Percentiles rank a stretch among this genome's conserved stretches.
phyloP scores from a whole-genome alignment of 2,797 vertebrate species.

The Gambelia wislizenii region DNA sequence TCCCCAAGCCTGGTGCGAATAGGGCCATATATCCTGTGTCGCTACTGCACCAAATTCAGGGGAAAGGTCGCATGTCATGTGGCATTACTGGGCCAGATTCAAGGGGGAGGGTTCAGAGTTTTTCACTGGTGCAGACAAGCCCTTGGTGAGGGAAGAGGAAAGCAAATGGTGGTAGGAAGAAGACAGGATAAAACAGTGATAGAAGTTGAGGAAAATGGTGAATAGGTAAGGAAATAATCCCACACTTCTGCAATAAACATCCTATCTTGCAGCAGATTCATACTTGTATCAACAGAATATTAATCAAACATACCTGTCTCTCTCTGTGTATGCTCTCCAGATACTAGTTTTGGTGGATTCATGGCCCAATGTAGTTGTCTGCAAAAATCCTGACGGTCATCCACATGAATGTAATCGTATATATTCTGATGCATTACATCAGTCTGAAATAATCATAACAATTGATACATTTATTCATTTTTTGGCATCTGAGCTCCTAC shows the following conservation, averaged over 20 bases:
- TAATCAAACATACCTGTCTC: constrained; percentile 77
- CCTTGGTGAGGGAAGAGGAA: too few relatives aligned
- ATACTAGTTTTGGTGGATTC: constrained; percentile 86
- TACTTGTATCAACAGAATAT: constrained; percentile 15
- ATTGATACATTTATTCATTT: neutral
- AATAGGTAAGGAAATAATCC: neutral
- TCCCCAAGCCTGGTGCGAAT: too few relatives aligned
- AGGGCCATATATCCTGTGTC: too few relatives aligned
- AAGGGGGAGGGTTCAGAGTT: too few relatives aligned
- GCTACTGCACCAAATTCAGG: too few relatives aligned
- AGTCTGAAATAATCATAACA: constrained; percentile 84
- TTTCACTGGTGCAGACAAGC: too few relatives aligned
- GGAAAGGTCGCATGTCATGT: too few relatives aligned
- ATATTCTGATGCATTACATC: constrained; percentile 98
- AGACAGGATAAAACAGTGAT: neutral
- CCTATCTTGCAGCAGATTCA: constrained; percentile 19
- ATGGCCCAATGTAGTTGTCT: constrained; percentile 98
- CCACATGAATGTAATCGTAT: constrained; percentile 97
- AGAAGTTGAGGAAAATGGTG: too few relatives aligned
- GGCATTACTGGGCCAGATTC: too few relatives aligned
- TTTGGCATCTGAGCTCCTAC: neutral
- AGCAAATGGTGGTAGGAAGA: neutral
- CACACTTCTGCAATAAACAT: neutral
- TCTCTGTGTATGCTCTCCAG: constrained; percentile 79
- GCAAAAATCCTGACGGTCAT: constrained; percentile 94